Base-by-base conservation (phyloP, 2,113 vertebrate species). In the Oceanodroma tethys region DNA sequence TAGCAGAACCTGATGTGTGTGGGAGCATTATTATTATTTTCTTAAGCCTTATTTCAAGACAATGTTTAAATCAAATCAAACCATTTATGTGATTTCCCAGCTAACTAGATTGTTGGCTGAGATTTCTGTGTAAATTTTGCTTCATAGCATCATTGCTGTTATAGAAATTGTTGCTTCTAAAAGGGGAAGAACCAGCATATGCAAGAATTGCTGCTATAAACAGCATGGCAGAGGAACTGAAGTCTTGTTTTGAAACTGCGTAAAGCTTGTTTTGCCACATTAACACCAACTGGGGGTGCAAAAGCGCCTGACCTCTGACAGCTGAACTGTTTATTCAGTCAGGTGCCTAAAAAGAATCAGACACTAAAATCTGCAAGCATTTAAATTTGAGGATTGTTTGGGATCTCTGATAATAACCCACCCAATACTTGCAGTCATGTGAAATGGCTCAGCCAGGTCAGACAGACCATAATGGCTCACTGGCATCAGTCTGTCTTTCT, bases 381-480 rank as follows among this genome's bases (percentile, higher is more conserved):
- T 84, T 91, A 68, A 56, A 82, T 80, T 56, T 67, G 34, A 75
- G 52, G 40, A 68, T 91, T 94, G 65, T 45, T 93, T 81, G 34
- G 18, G 36, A 50, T 80, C 40, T 76, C 43, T 56, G 93, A 26
- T 75, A 91, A 79, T 40, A 91, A 80, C 58, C 25, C 27, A 72
- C 16, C 43, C 85, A 93, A 90, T 29, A 85, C 36, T 65, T 65
- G 40, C 74, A 90, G 81, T 94, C 96, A 96, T 91, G 58, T 94
- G 96, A 75, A 95, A 90, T 53, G 74, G 70, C 91, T 97, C 90
- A 97, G 94, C 87, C 50, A 4, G 56, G 34, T 72, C 90, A 95
- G 91, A 78, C 10, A 3, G 82, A 60, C 58, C 1, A 0, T 30
- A 95, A 85, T 47, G 40, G 48, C 75, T 90, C 58, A 52, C 47